A percentile compares a stretch with the other conserved stretches of the same genome.
Evolutionary conservation across 1,140 invertebrate species (phyloP).

Genomic region (Lepidurus apus): DNA sequence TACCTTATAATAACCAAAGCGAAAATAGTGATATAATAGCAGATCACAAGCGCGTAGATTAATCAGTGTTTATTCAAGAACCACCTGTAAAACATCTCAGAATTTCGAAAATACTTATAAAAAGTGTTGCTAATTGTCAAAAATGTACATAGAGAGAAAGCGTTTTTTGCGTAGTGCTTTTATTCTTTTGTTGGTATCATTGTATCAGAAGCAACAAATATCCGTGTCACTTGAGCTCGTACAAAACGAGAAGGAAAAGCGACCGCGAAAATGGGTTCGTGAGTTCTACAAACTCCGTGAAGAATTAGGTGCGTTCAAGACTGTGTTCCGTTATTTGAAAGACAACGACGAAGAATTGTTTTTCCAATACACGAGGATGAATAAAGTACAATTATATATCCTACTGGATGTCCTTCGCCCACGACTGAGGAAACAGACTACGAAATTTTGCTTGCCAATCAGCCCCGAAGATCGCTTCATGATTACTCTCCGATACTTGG

Average conservation of each 20-base stretch:
- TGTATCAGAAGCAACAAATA: background rate
- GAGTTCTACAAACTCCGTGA: background rate
- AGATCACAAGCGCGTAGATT: background rate
- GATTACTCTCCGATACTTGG: conserved; percentile 33
- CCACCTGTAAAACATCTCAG: background rate
- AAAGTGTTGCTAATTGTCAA: background rate
- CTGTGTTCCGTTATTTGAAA: background rate
- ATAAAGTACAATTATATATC: background rate
- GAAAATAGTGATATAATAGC: background rate
- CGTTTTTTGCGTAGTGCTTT: background rate
- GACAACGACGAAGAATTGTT: conserved; percentile 11
- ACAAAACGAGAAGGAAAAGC: background rate
- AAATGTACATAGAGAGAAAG: background rate
- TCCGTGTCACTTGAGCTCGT: background rate
- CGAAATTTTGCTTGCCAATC: background rate
- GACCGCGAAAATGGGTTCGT: background rate
- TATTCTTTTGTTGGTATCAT: background rate
- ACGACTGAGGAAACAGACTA: background rate
- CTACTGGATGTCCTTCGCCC: background rate
- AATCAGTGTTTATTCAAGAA: background rate
- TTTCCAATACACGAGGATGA: conserved; percentile 20
- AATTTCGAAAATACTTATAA: background rate
- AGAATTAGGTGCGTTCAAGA: background rate
- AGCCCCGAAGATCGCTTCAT: conserved; percentile 18
- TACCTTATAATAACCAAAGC: background rate